A percentile compares a stretch with the other conserved stretches of the same genome.
These are phyloP conservation scores for Drosophila teissieri DNA, from an alignment of 1,140 invertebrate species.

Conservation along the genomic window DNA sequence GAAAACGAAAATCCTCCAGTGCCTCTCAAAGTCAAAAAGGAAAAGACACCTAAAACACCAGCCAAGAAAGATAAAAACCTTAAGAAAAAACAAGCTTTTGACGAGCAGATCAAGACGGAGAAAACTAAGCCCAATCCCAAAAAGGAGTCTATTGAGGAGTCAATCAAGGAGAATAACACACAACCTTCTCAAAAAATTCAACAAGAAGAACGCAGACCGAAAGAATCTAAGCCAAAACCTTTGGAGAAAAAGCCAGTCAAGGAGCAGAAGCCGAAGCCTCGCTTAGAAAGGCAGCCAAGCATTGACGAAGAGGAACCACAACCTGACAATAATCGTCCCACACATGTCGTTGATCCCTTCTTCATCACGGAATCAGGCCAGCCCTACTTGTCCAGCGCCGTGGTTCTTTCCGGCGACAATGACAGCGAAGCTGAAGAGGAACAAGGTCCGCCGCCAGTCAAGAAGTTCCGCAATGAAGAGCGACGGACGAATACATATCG, in stretches of 20 bases:
- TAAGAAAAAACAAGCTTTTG: not conserved
- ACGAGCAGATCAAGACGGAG: not conserved
- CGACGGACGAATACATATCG: conserved; percentile 5
- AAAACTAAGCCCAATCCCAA: not conserved
- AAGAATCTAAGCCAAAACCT: conserved; percentile 4
- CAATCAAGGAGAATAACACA: not conserved
- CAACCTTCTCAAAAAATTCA: not conserved
- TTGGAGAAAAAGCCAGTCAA: not conserved
- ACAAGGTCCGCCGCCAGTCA: not conserved
- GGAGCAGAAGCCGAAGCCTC: conserved; percentile 2
- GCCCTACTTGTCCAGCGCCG: conserved; percentile 86
- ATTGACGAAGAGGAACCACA: conserved; percentile 17
- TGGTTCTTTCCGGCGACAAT: conserved; percentile 59
- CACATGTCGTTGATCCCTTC: conserved; percentile 86
- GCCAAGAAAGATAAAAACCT: not conserved
- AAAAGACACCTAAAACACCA: not conserved
- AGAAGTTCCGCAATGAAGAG: conserved; percentile 9
- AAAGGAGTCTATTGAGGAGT: not conserved
- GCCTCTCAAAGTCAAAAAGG: not conserved
- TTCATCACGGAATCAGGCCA: conserved; percentile 86
- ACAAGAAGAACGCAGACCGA: not conserved
- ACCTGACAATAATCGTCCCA: conserved; percentile 42
- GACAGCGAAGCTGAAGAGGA: conserved; percentile 42
- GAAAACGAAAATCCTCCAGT: not conserved
- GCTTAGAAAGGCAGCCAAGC: not conserved